These are phyloP conservation scores for Stercorarius parasiticus DNA, from an alignment of 2,113 vertebrate genomes.

Conservation along the genomic window DNA sequence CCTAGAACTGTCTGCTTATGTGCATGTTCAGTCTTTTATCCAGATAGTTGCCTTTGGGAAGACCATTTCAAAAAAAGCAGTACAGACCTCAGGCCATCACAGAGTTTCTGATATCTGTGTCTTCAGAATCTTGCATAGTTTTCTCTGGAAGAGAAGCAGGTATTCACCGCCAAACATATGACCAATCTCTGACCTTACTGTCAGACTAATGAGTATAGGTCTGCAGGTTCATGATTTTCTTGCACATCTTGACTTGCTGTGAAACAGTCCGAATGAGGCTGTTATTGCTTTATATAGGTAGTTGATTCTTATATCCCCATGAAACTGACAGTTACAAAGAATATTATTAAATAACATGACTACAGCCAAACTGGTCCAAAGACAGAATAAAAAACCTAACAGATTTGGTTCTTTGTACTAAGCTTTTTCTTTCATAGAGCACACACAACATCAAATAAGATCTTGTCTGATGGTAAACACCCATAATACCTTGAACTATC, in stretches of 20 bases:
- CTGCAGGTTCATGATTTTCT: background rate
- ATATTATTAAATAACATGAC: background rate
- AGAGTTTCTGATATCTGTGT: background rate
- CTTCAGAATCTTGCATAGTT: background rate
- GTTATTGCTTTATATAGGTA: conserved; percentile 33
- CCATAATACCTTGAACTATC: background rate
- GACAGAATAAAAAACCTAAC: background rate
- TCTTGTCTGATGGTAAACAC: background rate
- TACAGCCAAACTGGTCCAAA: background rate
- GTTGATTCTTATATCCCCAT: conserved; percentile 29
- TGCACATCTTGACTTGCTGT: background rate
- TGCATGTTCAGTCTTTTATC: background rate
- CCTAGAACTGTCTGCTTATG: background rate
- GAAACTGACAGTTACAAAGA: conserved; percentile 10
- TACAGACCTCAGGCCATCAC: background rate
- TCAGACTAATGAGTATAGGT: background rate
- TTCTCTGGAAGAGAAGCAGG: background rate
- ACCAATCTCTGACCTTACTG: background rate
- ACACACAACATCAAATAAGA: background rate
- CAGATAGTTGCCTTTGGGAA: background rate
- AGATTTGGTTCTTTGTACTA: background rate
- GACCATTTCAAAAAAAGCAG: background rate
- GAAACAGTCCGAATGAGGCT: conserved; percentile 7
- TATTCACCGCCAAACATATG: background rate
- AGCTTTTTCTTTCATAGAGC: background rate